Base-by-base conservation (phyloP, 1,140 invertebrate genomes). In the Drosophila willistoni region DNA sequence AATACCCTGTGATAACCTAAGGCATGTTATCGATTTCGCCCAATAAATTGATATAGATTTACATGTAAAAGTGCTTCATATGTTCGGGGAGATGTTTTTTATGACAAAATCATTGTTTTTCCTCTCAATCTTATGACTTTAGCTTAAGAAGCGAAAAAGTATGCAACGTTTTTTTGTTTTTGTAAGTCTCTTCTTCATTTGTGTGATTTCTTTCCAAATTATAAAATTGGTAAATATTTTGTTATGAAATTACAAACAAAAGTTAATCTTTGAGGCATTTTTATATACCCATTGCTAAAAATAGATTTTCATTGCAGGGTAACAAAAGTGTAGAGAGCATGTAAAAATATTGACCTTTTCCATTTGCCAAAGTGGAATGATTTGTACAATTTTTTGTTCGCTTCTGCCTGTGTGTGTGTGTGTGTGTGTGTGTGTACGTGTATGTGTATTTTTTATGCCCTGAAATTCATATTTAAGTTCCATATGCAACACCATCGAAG, bases 331-430 rank as follows among this genome's bases (percentile, higher is more conserved):
- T 51, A 51, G 44, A 51, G 44, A 51, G 44, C 44, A 22, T 51
- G 44, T 51, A 51, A 51, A 51, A 51, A 51, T 51, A 51, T 51
- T 51, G 44, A 51, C 44, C 44, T 51, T 51, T 51, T 51, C 44
- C 44, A 51, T 51, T 51, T 51, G 44, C 17, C 44, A 51, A 51
- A 51, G 44, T 51, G 44, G 9, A 51, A 51, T 51, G 44, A 51
- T 51, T 51, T 51, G 17, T 51, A 51, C 44, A 51, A 51, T 51
- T 51, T 51, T 39, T 39, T 9, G 7, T 36, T 36, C 10, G 3
- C 34, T 36, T 12, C 10, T 12, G 7, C 10, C 0, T 2, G 0
- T 3, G 7, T 42, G 10, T 7, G 44, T 47, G 14, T 19, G 55
- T 44, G 42, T 17, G 5, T 19, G 14, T 17, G 41, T 22, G 19